Percentiles rank a stretch among this genome's conserved stretches.
phyloP scores from a whole-genome alignment of 2,113 vertebrate genomes.

The Bos indicus region DNA sequence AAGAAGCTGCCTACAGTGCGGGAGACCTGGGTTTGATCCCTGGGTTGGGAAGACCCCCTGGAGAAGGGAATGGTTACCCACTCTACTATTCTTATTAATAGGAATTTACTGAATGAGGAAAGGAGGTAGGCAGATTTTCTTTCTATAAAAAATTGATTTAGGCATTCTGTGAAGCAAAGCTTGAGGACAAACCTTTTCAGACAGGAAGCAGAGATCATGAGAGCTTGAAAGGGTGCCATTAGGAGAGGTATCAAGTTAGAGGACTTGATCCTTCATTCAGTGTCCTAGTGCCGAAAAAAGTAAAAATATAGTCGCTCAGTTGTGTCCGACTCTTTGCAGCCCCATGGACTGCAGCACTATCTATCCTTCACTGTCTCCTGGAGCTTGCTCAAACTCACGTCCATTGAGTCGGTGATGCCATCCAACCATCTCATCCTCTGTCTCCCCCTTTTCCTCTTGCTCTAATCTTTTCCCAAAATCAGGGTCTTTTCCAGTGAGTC shows the following conservation, averaged over 20 bases:
- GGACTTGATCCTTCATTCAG: not conserved
- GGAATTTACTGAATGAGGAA: not conserved
- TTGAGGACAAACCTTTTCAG: not conserved
- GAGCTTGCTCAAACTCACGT: not conserved
- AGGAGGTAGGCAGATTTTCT: not conserved
- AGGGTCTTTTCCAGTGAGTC: not conserved
- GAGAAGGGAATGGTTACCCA: not conserved
- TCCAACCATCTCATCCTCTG: not conserved
- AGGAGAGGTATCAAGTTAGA: not conserved
- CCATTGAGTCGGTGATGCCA: not conserved
- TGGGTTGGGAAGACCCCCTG: not conserved
- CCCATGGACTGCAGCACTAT: not conserved
- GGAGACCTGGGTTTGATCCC: not conserved
- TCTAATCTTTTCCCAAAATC: not conserved
- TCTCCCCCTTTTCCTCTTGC: not conserved
- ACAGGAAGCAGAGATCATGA: not conserved
- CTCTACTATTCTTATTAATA: not conserved
- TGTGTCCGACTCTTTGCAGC: not conserved
- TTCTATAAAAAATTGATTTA: not conserved
- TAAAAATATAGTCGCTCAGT: not conserved
- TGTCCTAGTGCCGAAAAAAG: not conserved
- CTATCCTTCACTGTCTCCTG: not conserved
- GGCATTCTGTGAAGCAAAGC: not conserved
- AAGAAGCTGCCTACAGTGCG: not conserved
- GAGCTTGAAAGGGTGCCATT: not conserved